Evolutionary conservation across 2,797 vertebrate species (phyloP).

Genomic region (Oceanodroma leucorhoa): DNA sequence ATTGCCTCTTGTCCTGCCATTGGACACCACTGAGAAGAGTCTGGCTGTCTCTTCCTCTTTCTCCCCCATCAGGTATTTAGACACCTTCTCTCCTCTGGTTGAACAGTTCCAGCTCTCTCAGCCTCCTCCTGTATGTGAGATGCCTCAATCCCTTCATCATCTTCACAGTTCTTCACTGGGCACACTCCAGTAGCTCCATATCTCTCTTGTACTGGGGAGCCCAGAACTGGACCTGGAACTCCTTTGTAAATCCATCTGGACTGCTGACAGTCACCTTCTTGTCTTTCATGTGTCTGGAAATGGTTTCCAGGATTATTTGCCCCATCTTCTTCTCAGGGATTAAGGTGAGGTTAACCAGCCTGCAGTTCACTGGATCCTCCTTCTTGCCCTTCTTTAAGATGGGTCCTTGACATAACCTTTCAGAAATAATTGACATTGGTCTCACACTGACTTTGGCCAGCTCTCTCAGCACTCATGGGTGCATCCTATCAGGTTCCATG

Average conservation of each 20-base stretch:
- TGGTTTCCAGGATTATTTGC: not conserved
- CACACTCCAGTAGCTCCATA: not conserved
- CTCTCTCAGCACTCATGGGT: not conserved
- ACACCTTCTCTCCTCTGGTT: not conserved
- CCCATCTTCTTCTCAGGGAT: not conserved
- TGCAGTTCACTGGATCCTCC: not conserved
- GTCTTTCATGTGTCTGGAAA: not conserved
- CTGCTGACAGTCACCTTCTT: not conserved
- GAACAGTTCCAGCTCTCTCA: not conserved
- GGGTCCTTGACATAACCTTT: not conserved
- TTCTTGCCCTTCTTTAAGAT: not conserved
- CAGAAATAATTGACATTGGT: not conserved
- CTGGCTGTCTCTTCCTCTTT: not conserved
- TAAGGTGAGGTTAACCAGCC: not conserved
- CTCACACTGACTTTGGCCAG: not conserved
- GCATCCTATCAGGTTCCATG: not conserved
- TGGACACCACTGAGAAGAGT: not conserved
- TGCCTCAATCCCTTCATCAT: not conserved
- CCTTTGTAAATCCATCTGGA: not conserved
- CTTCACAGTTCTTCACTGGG: not conserved
- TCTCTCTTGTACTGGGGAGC: not conserved
- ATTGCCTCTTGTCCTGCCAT: not conserved
- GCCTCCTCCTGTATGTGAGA: not conserved
- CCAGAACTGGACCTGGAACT: not conserved
- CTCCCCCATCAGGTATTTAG: not conserved